Conservation (phyloP, 2,797 vertebrate species). For the Poecile montanus region DNA sequence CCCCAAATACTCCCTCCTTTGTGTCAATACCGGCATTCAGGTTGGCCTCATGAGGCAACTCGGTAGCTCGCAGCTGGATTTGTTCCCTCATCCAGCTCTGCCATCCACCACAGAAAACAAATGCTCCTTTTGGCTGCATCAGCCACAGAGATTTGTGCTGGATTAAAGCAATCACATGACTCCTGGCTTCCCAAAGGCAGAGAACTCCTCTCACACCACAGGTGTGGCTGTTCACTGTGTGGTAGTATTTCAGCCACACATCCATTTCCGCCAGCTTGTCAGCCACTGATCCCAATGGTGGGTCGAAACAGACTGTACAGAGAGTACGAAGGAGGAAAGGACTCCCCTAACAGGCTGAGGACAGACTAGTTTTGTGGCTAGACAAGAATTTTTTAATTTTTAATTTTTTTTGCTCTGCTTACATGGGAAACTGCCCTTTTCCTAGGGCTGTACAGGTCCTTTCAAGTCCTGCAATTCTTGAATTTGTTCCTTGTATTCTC, state of each 20-base stretch:
- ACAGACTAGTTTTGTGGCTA: background rate
- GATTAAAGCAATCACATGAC: background rate
- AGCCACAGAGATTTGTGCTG: background rate
- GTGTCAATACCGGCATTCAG: background rate
- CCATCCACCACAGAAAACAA: background rate
- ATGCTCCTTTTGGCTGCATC: background rate
- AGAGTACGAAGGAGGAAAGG: background rate
- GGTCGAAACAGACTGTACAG: background rate
- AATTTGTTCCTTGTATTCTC: background rate
- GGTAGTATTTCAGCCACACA: background rate
- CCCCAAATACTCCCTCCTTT: background rate
- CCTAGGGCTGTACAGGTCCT: background rate
- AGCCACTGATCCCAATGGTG: background rate
- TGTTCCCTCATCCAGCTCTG: background rate
- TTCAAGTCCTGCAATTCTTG: background rate
- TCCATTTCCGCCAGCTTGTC: background rate
- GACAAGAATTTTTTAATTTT: background rate
- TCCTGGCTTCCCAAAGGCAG: background rate
- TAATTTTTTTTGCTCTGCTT: background rate
- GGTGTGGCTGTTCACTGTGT: rapidly evolving
- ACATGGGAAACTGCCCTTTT: background rate
- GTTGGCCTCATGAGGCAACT: rapidly evolving
- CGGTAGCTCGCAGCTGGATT: rapidly evolving
- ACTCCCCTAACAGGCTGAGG: background rate
- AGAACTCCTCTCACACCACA: background rate